Evolutionary conservation across 2,113 vertebrate genomes (phyloP).

Genomic region (Channa maculata): DNA sequence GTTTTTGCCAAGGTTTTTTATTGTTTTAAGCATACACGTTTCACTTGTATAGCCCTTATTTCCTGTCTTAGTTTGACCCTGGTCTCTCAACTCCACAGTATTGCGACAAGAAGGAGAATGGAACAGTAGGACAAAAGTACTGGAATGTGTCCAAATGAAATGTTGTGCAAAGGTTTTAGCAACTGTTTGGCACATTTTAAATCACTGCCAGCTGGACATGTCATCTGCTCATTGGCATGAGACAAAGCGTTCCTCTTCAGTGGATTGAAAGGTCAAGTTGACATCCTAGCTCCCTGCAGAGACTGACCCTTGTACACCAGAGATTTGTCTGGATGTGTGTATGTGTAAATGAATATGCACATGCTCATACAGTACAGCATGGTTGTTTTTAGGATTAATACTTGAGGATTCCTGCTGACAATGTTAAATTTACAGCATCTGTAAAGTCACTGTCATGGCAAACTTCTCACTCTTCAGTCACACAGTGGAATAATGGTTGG

Average conservation of each 20-base stretch:
- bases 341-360: background rate
- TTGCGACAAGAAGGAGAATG: slow-evolving; percentile 34
- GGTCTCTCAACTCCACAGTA: slow-evolving; percentile 20
- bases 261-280: slow-evolving; percentile 69
- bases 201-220: slow-evolving; percentile 73
- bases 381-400: too few species aligned
- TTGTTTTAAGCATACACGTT: background rate
- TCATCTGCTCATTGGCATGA: slow-evolving; percentile 71
- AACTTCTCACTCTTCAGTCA: too few species aligned
- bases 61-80: slow-evolving; percentile 41
- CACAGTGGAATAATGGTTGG: background rate
- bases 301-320: slow-evolving; percentile 38
- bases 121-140: slow-evolving; percentile 53
- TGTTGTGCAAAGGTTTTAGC: slow-evolving; percentile 48
- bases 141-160: slow-evolving; percentile 52
- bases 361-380: background rate
- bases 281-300: slow-evolving; percentile 35
- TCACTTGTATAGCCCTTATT: background rate
- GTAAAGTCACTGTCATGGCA: too few species aligned
- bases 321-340: slow-evolving; percentile 16
- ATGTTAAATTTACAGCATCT: too few species aligned
- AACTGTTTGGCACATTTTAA: slow-evolving; percentile 62
- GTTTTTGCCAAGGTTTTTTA: background rate
- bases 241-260: slow-evolving; percentile 68
- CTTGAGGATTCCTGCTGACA: too few species aligned